A percentile compares a stretch with the other conserved stretches of the same genome.
Conservation (phyloP, 2,888 invertebrate genomes). For the Callinectes sapidus region DNA sequence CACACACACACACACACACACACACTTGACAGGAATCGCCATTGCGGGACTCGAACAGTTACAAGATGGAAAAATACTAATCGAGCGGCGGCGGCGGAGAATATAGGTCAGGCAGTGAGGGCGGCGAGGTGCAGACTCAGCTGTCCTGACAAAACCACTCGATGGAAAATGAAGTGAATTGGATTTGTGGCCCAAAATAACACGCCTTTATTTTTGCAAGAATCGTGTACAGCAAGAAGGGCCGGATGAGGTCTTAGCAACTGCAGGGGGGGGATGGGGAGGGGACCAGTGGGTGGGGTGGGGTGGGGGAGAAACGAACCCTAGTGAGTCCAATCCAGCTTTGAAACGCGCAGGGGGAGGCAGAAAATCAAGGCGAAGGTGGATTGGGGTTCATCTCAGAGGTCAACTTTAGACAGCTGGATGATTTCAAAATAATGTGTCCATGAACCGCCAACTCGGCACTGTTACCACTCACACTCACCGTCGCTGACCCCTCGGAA, state of each 20-base stretch:
- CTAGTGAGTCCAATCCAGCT: background rate
- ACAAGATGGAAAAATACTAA: background rate
- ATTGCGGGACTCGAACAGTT: background rate
- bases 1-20: too few species aligned
- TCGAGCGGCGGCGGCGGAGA: background rate
- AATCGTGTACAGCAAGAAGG: background rate
- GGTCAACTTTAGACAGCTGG: background rate
- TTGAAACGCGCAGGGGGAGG: background rate
- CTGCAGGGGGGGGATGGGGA: background rate
- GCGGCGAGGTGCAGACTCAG: slow-evolving; percentile 30
- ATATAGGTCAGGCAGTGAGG: slow-evolving; percentile 16
- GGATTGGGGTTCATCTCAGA: background rate
- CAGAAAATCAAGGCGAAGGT: background rate
- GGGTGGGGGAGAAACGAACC: background rate
- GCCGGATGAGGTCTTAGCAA: background rate
- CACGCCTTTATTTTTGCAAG: background rate
- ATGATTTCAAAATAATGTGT: background rate
- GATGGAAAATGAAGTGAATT: slow-evolving; percentile 30
- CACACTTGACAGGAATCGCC: background rate
- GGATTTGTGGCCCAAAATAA: slow-evolving; percentile 18
- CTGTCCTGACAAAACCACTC: slow-evolving; percentile 28
- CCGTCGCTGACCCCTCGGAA: background rate
- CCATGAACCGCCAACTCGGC: background rate
- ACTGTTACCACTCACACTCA: background rate
- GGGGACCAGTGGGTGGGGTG: too few species aligned